These are phyloP conservation scores for Phaethon lepturus DNA, from an alignment of 2,113 vertebrate species.

Conservation along the genomic window DNA sequence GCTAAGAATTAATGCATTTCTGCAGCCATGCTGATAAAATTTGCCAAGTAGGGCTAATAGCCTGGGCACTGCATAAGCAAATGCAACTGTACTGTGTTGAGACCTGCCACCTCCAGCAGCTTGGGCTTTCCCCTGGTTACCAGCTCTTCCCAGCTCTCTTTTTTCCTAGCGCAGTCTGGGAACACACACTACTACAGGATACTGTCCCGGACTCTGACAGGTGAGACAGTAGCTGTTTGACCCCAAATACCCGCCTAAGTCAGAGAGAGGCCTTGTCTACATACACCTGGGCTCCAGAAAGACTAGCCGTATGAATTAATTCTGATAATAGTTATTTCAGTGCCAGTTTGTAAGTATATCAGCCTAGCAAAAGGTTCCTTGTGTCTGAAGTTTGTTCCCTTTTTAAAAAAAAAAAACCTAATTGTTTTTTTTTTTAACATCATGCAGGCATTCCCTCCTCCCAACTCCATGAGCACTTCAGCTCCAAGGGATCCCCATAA, in stretches of 20 bases:
- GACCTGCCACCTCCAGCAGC: not conserved
- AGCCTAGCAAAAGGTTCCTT: conserved; percentile 7
- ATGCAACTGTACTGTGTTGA: not conserved
- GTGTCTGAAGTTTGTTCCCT: conserved; percentile 2
- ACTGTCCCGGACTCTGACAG: not conserved
- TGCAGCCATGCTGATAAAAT: not conserved
- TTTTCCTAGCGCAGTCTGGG: not conserved
- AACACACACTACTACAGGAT: conserved; percentile 50
- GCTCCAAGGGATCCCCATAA: not conserved
- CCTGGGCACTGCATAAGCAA: not conserved
- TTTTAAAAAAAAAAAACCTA: not conserved
- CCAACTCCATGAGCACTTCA: not conserved
- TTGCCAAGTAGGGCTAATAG: not conserved
- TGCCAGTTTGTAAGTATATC: conserved; percentile 23
- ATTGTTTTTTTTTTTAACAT: not conserved
- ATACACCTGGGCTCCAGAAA: not conserved
- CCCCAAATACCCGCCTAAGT: not conserved
- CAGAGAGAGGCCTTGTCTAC: not conserved
- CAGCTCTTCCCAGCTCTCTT: not conserved
- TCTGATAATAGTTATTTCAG: not conserved
- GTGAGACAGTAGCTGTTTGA: not conserved
- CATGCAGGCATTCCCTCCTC: not conserved
- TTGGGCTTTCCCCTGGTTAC: not conserved
- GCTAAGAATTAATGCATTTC: not conserved
- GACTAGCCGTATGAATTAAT: not conserved